Conservation (phyloP, 1,140 invertebrate genomes). For the Eriosoma lanigerum region DNA sequence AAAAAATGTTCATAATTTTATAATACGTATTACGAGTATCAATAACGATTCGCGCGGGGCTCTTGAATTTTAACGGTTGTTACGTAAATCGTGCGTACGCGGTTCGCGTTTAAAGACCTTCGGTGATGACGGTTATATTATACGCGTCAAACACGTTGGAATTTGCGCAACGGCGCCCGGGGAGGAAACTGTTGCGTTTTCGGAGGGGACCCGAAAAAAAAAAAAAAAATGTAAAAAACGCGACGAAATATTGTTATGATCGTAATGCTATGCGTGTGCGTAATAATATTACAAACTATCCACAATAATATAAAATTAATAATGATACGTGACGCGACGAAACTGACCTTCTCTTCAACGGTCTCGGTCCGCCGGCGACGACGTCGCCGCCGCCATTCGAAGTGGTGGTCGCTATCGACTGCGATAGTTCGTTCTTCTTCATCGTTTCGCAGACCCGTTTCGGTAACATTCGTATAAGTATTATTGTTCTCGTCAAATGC, state of each 20-base stretch:
- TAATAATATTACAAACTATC: too few species aligned
- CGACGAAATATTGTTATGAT: too few species aligned
- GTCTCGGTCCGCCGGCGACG: background rate
- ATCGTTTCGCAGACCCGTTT: background rate
- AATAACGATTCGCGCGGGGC: too few species aligned
- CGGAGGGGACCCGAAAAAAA: background rate
- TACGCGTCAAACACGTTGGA: background rate
- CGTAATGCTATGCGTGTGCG: too few species aligned
- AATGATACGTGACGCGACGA: background rate
- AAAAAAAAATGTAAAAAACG: too few species aligned
- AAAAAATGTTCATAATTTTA: too few species aligned
- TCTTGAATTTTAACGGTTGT: background rate
- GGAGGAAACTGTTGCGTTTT: background rate
- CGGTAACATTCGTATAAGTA: too few species aligned
- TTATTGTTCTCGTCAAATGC: background rate
- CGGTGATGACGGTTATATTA: background rate
- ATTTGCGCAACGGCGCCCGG: conserved; percentile 20
- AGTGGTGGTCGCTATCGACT: background rate
- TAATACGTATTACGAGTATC: too few species aligned
- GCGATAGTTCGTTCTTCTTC: background rate
- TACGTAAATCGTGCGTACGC: background rate
- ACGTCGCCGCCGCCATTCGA: background rate
- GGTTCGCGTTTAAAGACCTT: conserved; percentile 1
- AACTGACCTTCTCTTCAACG: conserved; percentile 23
- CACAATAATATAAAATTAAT: too few species aligned